phyloP scores from a whole-genome alignment of 2,797 vertebrate genomes.

The Myoxocephalus aenaeus region DNA sequence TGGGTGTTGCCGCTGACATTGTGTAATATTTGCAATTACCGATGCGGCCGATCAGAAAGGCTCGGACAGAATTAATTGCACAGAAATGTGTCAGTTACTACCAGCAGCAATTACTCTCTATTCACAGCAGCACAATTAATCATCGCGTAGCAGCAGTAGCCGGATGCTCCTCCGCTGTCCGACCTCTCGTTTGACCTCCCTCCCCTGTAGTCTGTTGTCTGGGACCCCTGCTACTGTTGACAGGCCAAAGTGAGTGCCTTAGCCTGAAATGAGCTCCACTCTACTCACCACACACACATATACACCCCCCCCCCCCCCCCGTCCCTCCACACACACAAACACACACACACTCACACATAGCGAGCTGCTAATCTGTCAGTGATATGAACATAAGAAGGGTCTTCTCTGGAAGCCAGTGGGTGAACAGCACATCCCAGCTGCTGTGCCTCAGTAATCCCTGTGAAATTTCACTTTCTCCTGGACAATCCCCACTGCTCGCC shows the following conservation, averaged over 20 bases:
- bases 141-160: conserved; percentile 37
- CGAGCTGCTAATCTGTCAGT: conserved; percentile 82
- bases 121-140: conserved; percentile 48
- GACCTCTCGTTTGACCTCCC: conserved; percentile 58
- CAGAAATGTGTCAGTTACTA: conserved; percentile 63
- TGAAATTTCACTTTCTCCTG: conserved; percentile 85
- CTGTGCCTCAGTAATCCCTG: conserved; percentile 84
- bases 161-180: conserved; percentile 18
- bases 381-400: conserved; percentile 73
- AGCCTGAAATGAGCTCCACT: conserved; percentile 45
- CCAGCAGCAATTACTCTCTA: conserved; percentile 34
- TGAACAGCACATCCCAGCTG: conserved; percentile 79
- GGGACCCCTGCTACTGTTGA: conserved; percentile 65
- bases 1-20: conserved; percentile 77
- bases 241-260: conserved; percentile 62
- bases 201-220: conserved; percentile 49
- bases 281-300: conserved; percentile 11
- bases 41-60: conserved; percentile 44
- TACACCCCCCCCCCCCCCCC: neutral
- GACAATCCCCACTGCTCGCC: conserved; percentile 78
- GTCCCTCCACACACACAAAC: neutral
- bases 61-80: conserved; percentile 41
- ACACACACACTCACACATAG: conserved; percentile 23
- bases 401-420: conserved; percentile 65
- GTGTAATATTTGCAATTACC: conserved; percentile 73